These are phyloP conservation scores for Betta splendens DNA, from an alignment of 2,797 vertebrate genomes.

Conservation along the genomic window DNA sequence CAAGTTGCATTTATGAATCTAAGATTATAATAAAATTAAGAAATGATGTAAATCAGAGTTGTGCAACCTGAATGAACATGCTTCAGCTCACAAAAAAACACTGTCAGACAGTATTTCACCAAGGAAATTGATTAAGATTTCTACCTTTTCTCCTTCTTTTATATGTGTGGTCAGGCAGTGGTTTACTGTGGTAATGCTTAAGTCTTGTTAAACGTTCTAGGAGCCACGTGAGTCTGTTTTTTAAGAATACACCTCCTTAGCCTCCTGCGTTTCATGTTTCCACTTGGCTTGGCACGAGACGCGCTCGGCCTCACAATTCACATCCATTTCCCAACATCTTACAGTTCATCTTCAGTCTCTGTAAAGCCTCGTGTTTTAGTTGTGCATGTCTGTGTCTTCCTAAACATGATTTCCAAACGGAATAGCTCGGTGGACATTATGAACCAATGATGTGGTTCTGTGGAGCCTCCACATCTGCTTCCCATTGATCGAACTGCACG, in stretches of 20 bases:
- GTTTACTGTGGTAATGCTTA: not conserved
- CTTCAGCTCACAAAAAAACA: too few species aligned
- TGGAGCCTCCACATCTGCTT: constrained; percentile 5
- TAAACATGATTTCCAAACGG: not conserved
- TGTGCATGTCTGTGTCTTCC: not conserved
- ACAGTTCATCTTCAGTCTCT: too few species aligned
- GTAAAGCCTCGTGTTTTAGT: not conserved
- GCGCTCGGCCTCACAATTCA: not conserved
- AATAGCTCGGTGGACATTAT: not conserved
- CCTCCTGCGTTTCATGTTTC: not conserved
- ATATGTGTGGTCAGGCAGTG: not conserved
- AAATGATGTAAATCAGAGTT: too few species aligned
- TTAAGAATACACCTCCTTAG: not conserved
- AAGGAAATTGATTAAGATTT: too few species aligned
- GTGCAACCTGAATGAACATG: too few species aligned
- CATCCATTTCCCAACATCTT: not conserved
- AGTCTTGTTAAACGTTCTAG: not conserved
- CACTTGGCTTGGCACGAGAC: not conserved
- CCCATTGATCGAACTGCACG: not conserved
- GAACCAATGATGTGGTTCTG: not conserved
- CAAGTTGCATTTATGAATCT: too few species aligned
- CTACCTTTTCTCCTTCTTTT: not conserved
- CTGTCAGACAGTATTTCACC: too few species aligned
- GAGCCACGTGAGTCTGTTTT: not conserved
- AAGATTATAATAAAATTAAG: too few species aligned